These are phyloP conservation scores for Mesorhabditis belari DNA, from an alignment of 2,888 invertebrate species.

Conservation along the genomic window DNA sequence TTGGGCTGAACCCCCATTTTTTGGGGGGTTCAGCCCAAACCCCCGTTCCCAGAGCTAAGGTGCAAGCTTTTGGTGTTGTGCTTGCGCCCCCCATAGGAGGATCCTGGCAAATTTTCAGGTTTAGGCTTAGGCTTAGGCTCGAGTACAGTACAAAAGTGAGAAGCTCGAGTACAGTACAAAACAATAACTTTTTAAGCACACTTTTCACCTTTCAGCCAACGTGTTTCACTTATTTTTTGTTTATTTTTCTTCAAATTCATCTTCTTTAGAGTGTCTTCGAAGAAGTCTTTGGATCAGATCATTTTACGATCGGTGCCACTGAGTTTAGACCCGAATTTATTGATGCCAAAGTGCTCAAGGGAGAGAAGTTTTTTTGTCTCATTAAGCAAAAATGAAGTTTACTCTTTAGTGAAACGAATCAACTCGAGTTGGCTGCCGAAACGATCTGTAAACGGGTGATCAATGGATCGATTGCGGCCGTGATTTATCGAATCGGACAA, in stretches of 20 bases:
- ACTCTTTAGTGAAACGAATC: slow-evolving; percentile 23
- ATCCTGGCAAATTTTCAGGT: too few relatives aligned
- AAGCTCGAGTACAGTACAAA: too few relatives aligned
- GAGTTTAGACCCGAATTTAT: slow-evolving; percentile 20
- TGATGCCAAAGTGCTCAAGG: slow-evolving; percentile 5
- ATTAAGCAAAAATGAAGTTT: too few relatives aligned
- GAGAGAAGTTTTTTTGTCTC: not conserved
- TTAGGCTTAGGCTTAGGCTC: not conserved
- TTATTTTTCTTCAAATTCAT: not conserved
- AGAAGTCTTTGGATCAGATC: slow-evolving; percentile 21
- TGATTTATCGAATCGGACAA: slow-evolving; percentile 19
- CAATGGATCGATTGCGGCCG: slow-evolving; percentile 37
- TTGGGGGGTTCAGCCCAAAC: not conserved
- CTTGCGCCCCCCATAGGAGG: too few relatives aligned
- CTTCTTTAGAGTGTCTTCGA: slow-evolving; percentile 20
- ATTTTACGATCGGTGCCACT: slow-evolving; percentile 17
- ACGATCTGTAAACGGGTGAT: slow-evolving; percentile 37
- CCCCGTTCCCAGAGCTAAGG: not conserved
- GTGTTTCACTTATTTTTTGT: too few relatives aligned
- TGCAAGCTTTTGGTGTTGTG: too few relatives aligned
- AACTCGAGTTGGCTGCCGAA: slow-evolving; percentile 37
- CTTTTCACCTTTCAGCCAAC: too few relatives aligned
- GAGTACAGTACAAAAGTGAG: not conserved
- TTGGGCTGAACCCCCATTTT: too few relatives aligned
- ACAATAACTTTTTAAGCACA: too few relatives aligned